Percentiles rank a stretch among this genome's conserved stretches.
Evolutionary conservation across 2,888 invertebrate genomes (phyloP).

Genomic region (Hydropsyche betteni): DNA sequence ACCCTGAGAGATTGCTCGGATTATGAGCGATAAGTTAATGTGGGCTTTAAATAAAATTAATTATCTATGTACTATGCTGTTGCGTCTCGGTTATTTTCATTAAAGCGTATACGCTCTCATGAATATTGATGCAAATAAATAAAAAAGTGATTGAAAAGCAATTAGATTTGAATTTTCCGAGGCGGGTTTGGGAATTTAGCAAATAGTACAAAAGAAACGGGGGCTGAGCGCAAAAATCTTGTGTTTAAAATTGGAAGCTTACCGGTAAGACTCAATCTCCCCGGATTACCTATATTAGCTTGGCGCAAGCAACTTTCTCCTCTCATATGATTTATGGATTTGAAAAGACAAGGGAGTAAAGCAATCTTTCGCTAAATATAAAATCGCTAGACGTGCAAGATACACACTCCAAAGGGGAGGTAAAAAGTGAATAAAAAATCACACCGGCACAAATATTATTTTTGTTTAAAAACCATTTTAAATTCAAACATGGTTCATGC

Average conservation of each 20-base stretch:
- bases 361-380: constrained; percentile 39
- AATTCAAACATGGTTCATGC: too few relatives aligned
- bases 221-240: constrained; percentile 34
- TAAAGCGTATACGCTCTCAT: too few relatives aligned
- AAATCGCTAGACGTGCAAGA: constrained; percentile 25
- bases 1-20: constrained; percentile 20
- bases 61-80: not conserved
- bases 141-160: constrained; percentile 40
- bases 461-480: too few relatives aligned
- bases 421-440: too few relatives aligned
- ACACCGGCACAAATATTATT: too few relatives aligned
- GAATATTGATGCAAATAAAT: too few relatives aligned
- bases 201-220: constrained; percentile 46
- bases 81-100: not conserved
- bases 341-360: constrained; percentile 42
- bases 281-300: constrained; percentile 51
- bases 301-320: constrained; percentile 40
- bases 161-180: constrained; percentile 44
- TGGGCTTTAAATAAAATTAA: constrained; percentile 10
- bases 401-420: not conserved
- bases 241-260: constrained; percentile 50
- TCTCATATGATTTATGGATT: constrained; percentile 52
- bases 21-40: constrained; percentile 23
- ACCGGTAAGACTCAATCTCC: constrained; percentile 51
- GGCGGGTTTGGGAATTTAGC: constrained; percentile 44